Evolutionary conservation across 1,140 invertebrate species (phyloP), one percentile per base, ranked within the genome.

Genomic region (Ditylenchus dipsaci): DNA sequence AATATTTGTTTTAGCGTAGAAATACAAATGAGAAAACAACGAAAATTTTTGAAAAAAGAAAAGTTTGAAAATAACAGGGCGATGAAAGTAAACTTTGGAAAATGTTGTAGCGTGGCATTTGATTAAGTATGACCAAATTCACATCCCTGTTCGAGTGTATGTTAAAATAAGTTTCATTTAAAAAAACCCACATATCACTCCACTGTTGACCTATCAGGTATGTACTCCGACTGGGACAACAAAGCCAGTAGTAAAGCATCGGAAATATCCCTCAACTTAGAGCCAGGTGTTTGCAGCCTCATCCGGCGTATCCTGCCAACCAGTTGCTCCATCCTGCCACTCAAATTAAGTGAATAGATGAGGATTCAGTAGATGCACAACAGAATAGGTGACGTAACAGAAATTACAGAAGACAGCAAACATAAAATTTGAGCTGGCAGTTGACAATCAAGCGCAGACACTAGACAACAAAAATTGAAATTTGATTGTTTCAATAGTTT

Each of bases 181-280:
- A n/a, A n/a, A 30, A 30, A 49, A 81, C 78, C 78, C 53, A 78
- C 76, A 71, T 57, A 78, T 80, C 17, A 74, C 71, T n/a, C 69
- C 69, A 38, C 33, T 64, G 21, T 33, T 42, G 8, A 81, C 71
- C 11, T 64, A 65, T 78, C 72, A 15, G 76, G 77, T 17, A 64
- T 13, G 19, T 45, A 59, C 47, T 78, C 76, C 49, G 78, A 81
- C 23, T 78, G 38, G 1, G 65, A 43, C 38, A 78, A 62, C 49
- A 78, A 60, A 27, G 59, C 15, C 13, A 57, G 30, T 29, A 78
- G 63, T 15, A 80, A 65, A 30, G 77, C 33, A 59, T 80, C 76
- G n/a, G 76, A 73, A 21, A 78, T 47, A 29, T 49, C 62, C 38
- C 59, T 27, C 23, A 77, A 45, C 15, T 26, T 13, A 33, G 43